Base-by-base conservation (phyloP, 2,113 vertebrate species). In the Melanocharis versteri region DNA sequence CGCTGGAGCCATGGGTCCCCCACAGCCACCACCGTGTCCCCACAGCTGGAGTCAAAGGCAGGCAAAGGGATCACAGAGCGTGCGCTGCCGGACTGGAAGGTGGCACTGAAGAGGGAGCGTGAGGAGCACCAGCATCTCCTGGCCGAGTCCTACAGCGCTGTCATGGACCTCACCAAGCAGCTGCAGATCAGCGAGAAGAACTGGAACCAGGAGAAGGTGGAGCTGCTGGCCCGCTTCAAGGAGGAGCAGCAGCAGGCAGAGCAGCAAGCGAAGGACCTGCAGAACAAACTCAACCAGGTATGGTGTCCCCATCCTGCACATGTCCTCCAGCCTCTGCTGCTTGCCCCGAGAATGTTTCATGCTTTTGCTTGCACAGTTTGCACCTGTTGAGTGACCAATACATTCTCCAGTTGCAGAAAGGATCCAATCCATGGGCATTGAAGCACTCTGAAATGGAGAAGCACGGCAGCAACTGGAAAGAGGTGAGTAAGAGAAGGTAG, bases 151-250 rank as follows among this genome's bases (percentile, higher is more conserved):
- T 99, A 99, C 68, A 98, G 99, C 0, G 99, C 99, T 0, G 99
- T 99, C 94, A 99, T 99, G 99, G 99, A 99, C 96, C 98, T 99
- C 65, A 99, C 99, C 4, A 99, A 99, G 95, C 99, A 99, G 98
- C 98, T 99, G 87, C 99, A 99, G 98, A 98, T 99, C 86, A 99
- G 98, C 0, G 99, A 99, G 98, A 99, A 98, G 96, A 99, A 99
- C 98, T 99, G 99, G 99, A 98, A 98, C 95, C 98, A 99, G 82
- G 99, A 99, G 97, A 99, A 99, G 92, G 97, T 99, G 96, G 99
- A 99, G 97, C 98, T 99, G 92, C 97, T 99, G 96, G 98, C 98
- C 68, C 98, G 98, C 88, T 98, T 99, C 90, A 98, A 99, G 97
- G 98, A 98, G 76, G 99, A 99, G 97, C 98, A 98, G 96, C 98